Evolutionary conservation across 2,113 vertebrate genomes (phyloP).

Genomic region (Amia ocellicauda): DNA sequence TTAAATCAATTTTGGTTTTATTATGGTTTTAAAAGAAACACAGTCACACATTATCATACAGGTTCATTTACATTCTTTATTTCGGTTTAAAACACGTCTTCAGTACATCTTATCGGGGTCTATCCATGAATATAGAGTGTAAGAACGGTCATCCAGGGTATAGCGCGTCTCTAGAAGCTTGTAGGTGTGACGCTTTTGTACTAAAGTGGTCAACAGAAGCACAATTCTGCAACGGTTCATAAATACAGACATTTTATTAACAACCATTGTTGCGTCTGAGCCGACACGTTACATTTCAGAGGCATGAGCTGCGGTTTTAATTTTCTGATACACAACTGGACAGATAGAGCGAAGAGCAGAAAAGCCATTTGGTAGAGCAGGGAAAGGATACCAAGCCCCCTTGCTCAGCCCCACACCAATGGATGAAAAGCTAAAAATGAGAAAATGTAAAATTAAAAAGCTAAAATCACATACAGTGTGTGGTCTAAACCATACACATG

Average conservation of each 20-base stretch:
- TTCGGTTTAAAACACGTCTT: slow-evolving; percentile 41
- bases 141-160: slow-evolving; percentile 5
- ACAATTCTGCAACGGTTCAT: slow-evolving; percentile 9
- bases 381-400: not conserved
- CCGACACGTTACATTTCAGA: not conserved
- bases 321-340: not conserved
- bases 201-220: slow-evolving; percentile 4
- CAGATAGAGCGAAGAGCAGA: not conserved
- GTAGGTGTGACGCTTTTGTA: slow-evolving; percentile 16
- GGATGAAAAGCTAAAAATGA: slow-evolving; percentile 14
- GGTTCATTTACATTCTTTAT: slow-evolving; percentile 52
- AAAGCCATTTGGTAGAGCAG: not conserved
- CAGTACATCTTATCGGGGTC: slow-evolving; percentile 47
- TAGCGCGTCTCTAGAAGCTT: slow-evolving; percentile 14
- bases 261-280: not conserved
- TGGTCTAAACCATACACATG: not conserved
- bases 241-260: slow-evolving; percentile 10
- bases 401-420: slow-evolving; percentile 3
- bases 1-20: slow-evolving; percentile 47
- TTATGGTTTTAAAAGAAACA: slow-evolving; percentile 68
- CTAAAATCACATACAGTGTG: not conserved
- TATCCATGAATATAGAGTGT: slow-evolving; percentile 28
- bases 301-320: not conserved
- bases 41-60: slow-evolving; percentile 72
- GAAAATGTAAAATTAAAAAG: slow-evolving; percentile 5